These are phyloP conservation scores for Drosophila neocordata DNA, from an alignment of 1,140 invertebrate species.

Conservation along the genomic window DNA sequence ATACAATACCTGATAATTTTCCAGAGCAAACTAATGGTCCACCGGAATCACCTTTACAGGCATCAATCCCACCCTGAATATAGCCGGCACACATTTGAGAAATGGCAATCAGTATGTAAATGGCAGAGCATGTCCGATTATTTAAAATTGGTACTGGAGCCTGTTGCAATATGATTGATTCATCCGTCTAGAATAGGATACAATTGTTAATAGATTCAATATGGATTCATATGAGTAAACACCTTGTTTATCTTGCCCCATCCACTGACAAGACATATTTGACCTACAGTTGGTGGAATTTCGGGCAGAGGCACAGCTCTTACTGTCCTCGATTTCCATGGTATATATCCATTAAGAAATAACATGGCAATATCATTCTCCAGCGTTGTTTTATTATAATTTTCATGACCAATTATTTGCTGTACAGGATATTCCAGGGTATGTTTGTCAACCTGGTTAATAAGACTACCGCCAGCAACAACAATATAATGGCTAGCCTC, in stretches of 20 bases:
- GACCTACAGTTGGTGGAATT: not conserved
- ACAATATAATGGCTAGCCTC: slow-evolving; percentile 30
- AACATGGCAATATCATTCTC: slow-evolving; percentile 61
- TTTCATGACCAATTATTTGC: slow-evolving; percentile 36
- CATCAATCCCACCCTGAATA: slow-evolving; percentile 56
- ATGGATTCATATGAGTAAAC: not conserved
- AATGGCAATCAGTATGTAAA: slow-evolving; percentile 39
- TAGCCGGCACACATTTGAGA: slow-evolving; percentile 68
- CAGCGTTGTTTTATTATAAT: slow-evolving; percentile 24
- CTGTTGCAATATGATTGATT: slow-evolving; percentile 23
- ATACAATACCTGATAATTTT: slow-evolving; percentile 86
- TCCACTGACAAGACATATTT: slow-evolving; percentile 49
- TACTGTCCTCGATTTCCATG: not conserved
- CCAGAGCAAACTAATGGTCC: slow-evolving; percentile 84
- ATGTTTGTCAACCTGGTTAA: not conserved
- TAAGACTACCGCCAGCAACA: slow-evolving; percentile 36
- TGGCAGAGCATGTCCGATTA: slow-evolving; percentile 24
- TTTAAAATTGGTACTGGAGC: slow-evolving; percentile 46
- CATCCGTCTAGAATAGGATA: slow-evolving; percentile 12
- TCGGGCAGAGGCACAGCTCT: slow-evolving; percentile 10
- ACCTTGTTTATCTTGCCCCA: slow-evolving; percentile 45
- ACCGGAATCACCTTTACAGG: slow-evolving; percentile 84
- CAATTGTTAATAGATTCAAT: not conserved
- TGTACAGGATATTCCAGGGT: slow-evolving; percentile 41
- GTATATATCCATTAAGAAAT: slow-evolving; percentile 46